Base-by-base conservation (phyloP, 2,113 vertebrate genomes). In the Triplophysa dalaica region DNA sequence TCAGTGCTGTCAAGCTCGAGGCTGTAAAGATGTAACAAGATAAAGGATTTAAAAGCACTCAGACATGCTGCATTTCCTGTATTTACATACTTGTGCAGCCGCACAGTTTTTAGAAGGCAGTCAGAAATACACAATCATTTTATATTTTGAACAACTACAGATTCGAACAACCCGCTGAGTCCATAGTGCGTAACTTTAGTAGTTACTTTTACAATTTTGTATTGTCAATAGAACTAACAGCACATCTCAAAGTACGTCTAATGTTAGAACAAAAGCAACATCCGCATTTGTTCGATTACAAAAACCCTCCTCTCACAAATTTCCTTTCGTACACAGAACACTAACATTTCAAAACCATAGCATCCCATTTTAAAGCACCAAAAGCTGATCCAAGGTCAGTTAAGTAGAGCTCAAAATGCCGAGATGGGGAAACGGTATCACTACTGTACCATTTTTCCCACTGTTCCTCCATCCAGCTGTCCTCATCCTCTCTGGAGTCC, bases 401-500 rank as follows among this genome's bases (percentile, higher is more conserved):
- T 45, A 82, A 48, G 67, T 77, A 58, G 10, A 64, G 21, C 3
- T 13, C 33, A 38, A 72, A 72, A 72, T 45, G 54, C 54, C 54
- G 8, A n/a, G 16, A 58, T 21, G 54, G 54, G 54, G 54, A 70
- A 45, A 64, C 54, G 11, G 3, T 24, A 70, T 45, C 38, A 56
- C 19, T 66, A 62, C 65, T 93, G 88, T 95, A 96, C 95, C 95
- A 96, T 94, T 90, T 94, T 89, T 96, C 95, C 95, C 95, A 96
- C 89, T 93, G 95, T 75, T 96, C 95, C 86, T 96, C 95, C 92
- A 96, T 88, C 94, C 95, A 96, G 92, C 90, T 94, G 83, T 95
- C 94, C 88, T 93, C 86, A 82, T 87, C 93, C 88, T 96, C 93
- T 85, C 92, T 94, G 0, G 94, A 92, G 81, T 94, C 94, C 95